phyloP scores from a whole-genome alignment of 2,888 invertebrate genomes.

The Noctua janthe region DNA sequence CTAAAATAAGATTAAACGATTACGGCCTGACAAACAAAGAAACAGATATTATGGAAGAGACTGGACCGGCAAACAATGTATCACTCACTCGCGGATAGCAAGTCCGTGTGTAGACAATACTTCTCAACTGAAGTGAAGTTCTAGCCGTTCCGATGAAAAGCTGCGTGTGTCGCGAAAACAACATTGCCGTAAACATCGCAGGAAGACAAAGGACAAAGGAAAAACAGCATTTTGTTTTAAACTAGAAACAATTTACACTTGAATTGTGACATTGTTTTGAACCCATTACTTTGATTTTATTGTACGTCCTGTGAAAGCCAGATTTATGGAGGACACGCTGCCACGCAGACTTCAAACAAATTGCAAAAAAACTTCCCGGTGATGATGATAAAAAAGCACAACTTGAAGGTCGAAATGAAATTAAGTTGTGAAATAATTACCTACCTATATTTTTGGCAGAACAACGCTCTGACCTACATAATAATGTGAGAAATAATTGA shows the following conservation, averaged over 20 bases:
- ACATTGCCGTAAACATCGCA: conserved; percentile 7
- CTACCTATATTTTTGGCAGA: neutral
- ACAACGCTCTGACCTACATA: neutral
- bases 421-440: neutral
- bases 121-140: conserved; percentile 15
- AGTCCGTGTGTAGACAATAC: conserved; percentile 8
- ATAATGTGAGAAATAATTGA: neutral
- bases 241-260: neutral
- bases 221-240: neutral
- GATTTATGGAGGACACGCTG: neutral
- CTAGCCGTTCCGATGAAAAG: neutral
- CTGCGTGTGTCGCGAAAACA: conserved; percentile 14
- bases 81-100: neutral
- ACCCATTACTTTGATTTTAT: neutral
- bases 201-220: too few relatives aligned
- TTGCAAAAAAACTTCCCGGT: neutral
- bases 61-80: neutral
- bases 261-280: neutral
- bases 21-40: neutral
- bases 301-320: neutral
- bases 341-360: neutral
- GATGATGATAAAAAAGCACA: neutral
- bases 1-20: neutral
- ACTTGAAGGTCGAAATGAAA: neutral
- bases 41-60: neutral